Evolutionary conservation across 2,888 invertebrate genomes (phyloP).

Genomic region (Epinotia brunnichana): DNA sequence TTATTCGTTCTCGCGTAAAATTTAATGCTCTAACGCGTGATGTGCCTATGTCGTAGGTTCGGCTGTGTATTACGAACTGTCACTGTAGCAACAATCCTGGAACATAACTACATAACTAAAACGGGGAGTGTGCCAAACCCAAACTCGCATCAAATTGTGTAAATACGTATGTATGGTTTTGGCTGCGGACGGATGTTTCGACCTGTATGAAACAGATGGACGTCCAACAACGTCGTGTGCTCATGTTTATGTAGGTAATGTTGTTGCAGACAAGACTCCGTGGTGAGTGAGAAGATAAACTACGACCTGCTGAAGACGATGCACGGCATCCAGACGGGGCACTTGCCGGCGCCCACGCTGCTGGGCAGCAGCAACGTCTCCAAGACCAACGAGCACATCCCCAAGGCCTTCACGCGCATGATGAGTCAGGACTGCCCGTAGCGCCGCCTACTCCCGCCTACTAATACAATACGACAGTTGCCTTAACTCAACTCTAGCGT

Average conservation of each 20-base stretch:
- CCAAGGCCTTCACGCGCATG: constrained; percentile 88
- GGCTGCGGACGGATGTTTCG: too few relatives aligned
- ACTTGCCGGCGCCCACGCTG: constrained; percentile 88
- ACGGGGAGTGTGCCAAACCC: too few relatives aligned
- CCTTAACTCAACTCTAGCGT: constrained; percentile 23
- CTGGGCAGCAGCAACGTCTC: constrained; percentile 88
- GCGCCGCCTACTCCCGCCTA: constrained; percentile 48
- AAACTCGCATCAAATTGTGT: too few relatives aligned
- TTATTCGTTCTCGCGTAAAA: too few relatives aligned
- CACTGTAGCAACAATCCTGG: too few relatives aligned
- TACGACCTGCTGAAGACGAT: constrained; percentile 94
- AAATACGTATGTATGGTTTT: too few relatives aligned
- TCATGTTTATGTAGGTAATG: background rate
- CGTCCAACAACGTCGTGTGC: background rate
- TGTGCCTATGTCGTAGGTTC: too few relatives aligned
- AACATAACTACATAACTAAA: too few relatives aligned
- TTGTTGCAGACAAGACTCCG: constrained; percentile 90
- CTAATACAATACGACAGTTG: constrained; percentile 25
- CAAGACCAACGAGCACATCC: constrained; percentile 94
- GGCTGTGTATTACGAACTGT: too few relatives aligned
- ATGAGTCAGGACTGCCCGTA: constrained; percentile 77
- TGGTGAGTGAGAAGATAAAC: constrained; percentile 93
- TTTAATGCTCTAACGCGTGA: too few relatives aligned
- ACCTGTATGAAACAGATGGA: background rate
- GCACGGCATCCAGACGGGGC: constrained; percentile 88